A percentile compares a stretch with the other conserved stretches of the same genome.
Conservation (phyloP, 2,888 invertebrate species). For the Melanostoma mellinum region DNA sequence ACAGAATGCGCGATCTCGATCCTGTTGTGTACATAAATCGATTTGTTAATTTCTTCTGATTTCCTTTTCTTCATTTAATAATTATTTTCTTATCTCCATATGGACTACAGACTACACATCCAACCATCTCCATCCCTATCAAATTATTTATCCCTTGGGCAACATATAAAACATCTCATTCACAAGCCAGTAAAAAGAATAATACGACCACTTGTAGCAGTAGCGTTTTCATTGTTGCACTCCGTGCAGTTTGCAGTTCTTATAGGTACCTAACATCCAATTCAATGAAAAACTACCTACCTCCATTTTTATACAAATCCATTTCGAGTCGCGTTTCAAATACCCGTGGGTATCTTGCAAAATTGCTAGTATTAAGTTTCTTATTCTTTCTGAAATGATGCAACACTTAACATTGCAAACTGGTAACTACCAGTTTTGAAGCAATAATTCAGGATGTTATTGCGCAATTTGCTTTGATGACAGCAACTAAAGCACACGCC, state of each 20-base stretch:
- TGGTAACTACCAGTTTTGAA: slow-evolving; percentile 60
- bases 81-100: slow-evolving; percentile 40
- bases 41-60: slow-evolving; percentile 33
- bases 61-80: slow-evolving; percentile 29
- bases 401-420: slow-evolving; percentile 50
- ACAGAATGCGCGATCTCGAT: no score
- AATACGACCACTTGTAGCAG: slow-evolving; percentile 36
- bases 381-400: slow-evolving; percentile 48
- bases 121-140: slow-evolving; percentile 66
- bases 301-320: slow-evolving; percentile 28
- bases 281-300: slow-evolving; percentile 34
- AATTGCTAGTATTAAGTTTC: slow-evolving; percentile 62
- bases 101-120: slow-evolving; percentile 51
- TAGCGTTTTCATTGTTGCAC: slow-evolving; percentile 7
- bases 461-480: slow-evolving; percentile 63
- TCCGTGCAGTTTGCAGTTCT: slow-evolving; percentile 4
- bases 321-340: slow-evolving; percentile 64
- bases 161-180: slow-evolving; percentile 61
- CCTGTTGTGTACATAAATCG: no score
- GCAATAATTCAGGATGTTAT: slow-evolving; percentile 53
- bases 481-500: slow-evolving; percentile 49
- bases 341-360: slow-evolving; percentile 56
- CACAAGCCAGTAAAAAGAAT: slow-evolving; percentile 46
- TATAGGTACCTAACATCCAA: slow-evolving; percentile 33
- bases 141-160: slow-evolving; percentile 59